Conservation (phyloP, 2,113 vertebrate genomes). For the Ranitomeya imitator region DNA sequence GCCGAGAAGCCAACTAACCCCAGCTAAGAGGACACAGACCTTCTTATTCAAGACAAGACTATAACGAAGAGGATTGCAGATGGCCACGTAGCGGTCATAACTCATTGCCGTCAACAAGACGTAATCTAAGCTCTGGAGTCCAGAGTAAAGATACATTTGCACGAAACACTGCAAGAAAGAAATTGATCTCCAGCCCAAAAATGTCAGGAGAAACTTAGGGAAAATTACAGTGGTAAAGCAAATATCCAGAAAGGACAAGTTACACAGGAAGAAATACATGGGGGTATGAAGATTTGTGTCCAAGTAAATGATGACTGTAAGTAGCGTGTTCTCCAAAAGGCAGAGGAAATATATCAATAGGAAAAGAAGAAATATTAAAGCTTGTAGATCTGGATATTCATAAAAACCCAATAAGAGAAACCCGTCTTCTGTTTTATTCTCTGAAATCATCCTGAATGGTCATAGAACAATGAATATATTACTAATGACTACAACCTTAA, state of each 20-base stretch:
- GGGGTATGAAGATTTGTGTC: background rate
- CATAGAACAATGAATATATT: background rate
- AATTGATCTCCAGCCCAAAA: background rate
- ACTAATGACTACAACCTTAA: background rate
- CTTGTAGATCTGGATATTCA: background rate
- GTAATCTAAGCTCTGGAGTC: background rate
- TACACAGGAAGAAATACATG: background rate
- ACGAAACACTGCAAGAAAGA: background rate
- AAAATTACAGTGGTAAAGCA: background rate
- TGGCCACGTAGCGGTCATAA: background rate
- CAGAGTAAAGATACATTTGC: slow-evolving; percentile 1
- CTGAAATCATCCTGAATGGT: background rate
- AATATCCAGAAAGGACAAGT: slow-evolving; percentile 2
- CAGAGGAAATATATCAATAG: background rate
- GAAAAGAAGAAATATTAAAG: background rate
- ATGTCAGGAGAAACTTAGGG: slow-evolving; percentile 3
- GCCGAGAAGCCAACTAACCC: background rate
- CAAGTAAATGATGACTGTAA: background rate
- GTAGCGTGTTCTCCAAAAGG: background rate
- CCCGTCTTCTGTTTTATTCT: background rate
- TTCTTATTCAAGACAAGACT: background rate
- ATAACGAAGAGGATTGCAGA: slow-evolving; percentile 1
- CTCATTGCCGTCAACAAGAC: slow-evolving; percentile 10
- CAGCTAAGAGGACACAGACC: background rate
- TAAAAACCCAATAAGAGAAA: slow-evolving; percentile 16